phyloP scores from a whole-genome alignment of 2,113 vertebrate species.

The Silurus asotus region DNA sequence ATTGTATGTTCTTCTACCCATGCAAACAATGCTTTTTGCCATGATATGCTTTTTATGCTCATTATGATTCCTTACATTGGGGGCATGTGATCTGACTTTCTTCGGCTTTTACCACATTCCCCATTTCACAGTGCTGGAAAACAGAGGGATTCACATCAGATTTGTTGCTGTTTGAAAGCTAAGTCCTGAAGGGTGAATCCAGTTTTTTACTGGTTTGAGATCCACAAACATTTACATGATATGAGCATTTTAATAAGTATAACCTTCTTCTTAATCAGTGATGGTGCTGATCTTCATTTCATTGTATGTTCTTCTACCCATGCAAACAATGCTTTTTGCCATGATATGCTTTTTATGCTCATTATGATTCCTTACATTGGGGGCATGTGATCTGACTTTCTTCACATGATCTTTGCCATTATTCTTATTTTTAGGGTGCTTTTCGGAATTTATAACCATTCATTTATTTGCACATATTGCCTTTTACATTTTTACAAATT shows the following conservation, averaged over 20 bases:
- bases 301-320: not conserved
- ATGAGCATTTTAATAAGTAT: conserved; percentile 15
- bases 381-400: not conserved
- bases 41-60: not conserved
- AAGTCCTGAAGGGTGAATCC: conserved; percentile 18
- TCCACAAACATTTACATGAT: not conserved
- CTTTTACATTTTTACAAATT: too few relatives aligned
- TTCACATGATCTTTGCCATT: not conserved
- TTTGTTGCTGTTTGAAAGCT: conserved; percentile 51
- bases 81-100: too few relatives aligned
- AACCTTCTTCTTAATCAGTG: conserved; percentile 2
- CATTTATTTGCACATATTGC: too few relatives aligned
- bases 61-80: not conserved
- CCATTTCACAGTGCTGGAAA: conserved; percentile 52
- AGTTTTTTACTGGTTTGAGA: not conserved
- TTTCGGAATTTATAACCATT: not conserved
- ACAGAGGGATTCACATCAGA: conserved; percentile 49
- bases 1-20: not conserved
- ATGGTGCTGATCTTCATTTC: conserved; percentile 12
- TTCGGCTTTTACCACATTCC: conserved; percentile 35
- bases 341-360: not conserved
- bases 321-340: not conserved
- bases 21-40: not conserved
- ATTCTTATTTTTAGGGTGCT: not conserved
- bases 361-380: not conserved